These are phyloP conservation scores for Myanophis thanlyinensis DNA, from an alignment of 2,113 vertebrate genomes.

Conservation along the genomic window DNA sequence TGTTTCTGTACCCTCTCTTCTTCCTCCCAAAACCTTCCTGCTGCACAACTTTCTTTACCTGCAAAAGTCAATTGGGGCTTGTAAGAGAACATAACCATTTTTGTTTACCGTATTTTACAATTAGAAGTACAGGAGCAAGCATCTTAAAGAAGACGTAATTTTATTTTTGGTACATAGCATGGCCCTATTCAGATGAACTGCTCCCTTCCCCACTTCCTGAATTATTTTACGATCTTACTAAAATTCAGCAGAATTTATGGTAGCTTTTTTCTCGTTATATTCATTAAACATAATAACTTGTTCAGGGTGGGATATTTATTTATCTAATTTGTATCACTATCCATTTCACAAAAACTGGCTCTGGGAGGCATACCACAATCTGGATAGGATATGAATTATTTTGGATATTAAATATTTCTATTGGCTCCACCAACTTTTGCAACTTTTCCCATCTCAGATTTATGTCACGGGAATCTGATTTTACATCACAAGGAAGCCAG, in stretches of 20 bases:
- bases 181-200: neutral
- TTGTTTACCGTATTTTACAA: neutral
- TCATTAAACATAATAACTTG: neutral
- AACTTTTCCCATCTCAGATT: neutral
- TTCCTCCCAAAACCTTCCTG: constrained; percentile 90
- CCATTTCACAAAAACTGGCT: neutral
- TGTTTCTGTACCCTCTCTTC: constrained; percentile 92
- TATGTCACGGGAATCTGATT: neutral
- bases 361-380: neutral
- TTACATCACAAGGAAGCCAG: neutral
- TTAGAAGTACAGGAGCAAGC: neutral
- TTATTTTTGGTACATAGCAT: neutral
- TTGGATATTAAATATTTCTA: neutral
- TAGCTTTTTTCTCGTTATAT: neutral
- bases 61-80: constrained; percentile 35
- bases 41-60: constrained; percentile 88
- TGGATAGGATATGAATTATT: neutral
- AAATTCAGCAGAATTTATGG: neutral
- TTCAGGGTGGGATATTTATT: neutral
- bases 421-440: neutral
- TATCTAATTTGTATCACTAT: neutral
- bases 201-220: neutral
- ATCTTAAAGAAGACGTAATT: neutral
- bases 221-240: neutral
- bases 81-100: neutral